Percentiles rank a stretch among this genome's conserved stretches.
These are phyloP conservation scores for Eumerus sabulonum DNA, from an alignment of 2,888 invertebrate species.

Conservation along the genomic window DNA sequence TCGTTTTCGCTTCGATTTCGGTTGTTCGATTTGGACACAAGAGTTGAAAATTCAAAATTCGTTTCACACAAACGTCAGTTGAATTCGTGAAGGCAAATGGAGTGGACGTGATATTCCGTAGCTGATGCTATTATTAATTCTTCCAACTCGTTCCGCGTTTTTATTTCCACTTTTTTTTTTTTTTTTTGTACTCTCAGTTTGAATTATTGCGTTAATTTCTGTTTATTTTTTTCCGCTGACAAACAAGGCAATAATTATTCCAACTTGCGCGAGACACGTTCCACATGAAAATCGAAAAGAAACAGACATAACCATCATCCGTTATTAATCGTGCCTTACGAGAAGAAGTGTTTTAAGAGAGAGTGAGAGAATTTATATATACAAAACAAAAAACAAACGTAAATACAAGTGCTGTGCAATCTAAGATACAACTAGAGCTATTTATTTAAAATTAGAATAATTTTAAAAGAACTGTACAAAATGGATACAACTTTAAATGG, in stretches of 20 bases:
- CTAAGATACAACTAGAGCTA: slow-evolving; percentile 20
- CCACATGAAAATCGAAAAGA: slow-evolving; percentile 31
- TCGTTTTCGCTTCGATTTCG: no score
- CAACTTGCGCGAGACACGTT: slow-evolving; percentile 34
- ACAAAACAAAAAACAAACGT: no score
- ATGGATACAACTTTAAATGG: slow-evolving; percentile 71
- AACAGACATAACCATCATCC: slow-evolving; percentile 20
- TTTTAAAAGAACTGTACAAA: slow-evolving; percentile 59
- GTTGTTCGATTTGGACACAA: neutral
- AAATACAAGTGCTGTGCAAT: slow-evolving; percentile 72
- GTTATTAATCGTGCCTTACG: slow-evolving; percentile 40
- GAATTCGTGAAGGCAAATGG: slow-evolving; percentile 40
- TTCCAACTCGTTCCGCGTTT: slow-evolving; percentile 48
- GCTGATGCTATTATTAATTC: slow-evolving; percentile 49
- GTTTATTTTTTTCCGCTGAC: slow-evolving; percentile 47
- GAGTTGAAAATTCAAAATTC: slow-evolving; percentile 65
- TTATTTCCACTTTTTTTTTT: slow-evolving; percentile 42
- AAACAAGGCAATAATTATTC: slow-evolving; percentile 8
- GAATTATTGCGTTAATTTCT: neutral
- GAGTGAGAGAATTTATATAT: slow-evolving; percentile 35
- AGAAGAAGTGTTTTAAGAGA: slow-evolving; percentile 19
- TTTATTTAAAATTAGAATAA: slow-evolving; percentile 42
- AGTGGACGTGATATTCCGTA: slow-evolving; percentile 49
- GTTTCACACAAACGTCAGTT: slow-evolving; percentile 59
- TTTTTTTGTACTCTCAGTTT: slow-evolving; percentile 23